Conservation (phyloP, 2,888 invertebrate genomes). For the Sepioteuthis lessoniana region DNA sequence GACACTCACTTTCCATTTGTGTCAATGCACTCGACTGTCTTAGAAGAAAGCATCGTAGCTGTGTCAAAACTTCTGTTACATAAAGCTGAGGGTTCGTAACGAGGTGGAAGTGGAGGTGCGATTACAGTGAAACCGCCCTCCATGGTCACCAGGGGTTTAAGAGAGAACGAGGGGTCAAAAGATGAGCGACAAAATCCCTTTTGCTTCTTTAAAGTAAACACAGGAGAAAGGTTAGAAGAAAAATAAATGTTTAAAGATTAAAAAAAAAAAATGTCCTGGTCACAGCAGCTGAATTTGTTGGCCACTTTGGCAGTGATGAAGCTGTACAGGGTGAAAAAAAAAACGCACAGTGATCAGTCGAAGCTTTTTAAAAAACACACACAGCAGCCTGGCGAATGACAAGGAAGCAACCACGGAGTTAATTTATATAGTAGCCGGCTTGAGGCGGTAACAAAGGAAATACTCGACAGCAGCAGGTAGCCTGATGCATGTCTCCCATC, state of each 20-base stretch:
- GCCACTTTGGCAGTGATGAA: neutral
- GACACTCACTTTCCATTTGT: slow-evolving; percentile 21
- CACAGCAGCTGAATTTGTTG: neutral
- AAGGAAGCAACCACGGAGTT: neutral
- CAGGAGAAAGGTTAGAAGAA: neutral
- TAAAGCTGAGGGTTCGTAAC: neutral
- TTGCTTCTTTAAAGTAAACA: neutral
- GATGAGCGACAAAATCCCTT: neutral
- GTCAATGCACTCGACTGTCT: neutral
- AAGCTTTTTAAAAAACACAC: no score
- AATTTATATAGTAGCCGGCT: neutral
- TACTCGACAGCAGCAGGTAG: neutral
- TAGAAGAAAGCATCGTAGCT: neutral
- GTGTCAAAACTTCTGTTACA: slow-evolving; percentile 10
- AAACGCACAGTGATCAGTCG: neutral
- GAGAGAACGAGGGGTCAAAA: neutral
- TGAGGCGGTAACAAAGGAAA: neutral
- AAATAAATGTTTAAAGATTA: neutral
- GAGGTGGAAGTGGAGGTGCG: neutral
- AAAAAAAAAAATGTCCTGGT: neutral
- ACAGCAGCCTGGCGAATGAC: neutral
- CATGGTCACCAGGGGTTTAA: neutral
- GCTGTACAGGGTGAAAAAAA: no score
- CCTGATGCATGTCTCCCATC: neutral
- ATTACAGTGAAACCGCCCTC: neutral